Evolutionary conservation across 2,113 vertebrate species (phyloP), one percentile per base, ranked within the genome.

Genomic region (Nanorana parkeri): DNA sequence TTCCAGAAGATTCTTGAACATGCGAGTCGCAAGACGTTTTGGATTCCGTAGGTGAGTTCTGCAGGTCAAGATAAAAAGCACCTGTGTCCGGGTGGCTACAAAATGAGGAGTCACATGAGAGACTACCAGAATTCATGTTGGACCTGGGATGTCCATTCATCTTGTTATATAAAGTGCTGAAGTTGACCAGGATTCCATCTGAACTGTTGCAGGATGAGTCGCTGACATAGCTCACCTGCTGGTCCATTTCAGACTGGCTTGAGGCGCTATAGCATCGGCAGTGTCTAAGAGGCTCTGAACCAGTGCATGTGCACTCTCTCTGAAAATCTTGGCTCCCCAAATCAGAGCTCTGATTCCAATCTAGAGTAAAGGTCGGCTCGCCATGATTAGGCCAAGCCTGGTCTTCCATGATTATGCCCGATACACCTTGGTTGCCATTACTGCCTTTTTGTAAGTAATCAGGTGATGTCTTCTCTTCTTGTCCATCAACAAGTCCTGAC

Each of bases 171-270:
- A 99, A 97, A 68, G 97, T 89, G 24, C 96, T 99, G 93, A 99
- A 97, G 85, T 96, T 99, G 84, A 99, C 96, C 13, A 99, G 94
- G 24, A 98, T 95, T 0, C 98, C 97, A 0, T 99, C 96, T 0
- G 97, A 99, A 84, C 97, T 98, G 91, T 97, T 98, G 92, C 96
- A 98, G 54, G 97, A 99, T 0, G 96, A 98, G 91, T 99, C 98
- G 3, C 96, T 99, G 85, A 93, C 89, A 3, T 96, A 96, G 69
- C 95, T 94, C 85, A 93, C 96, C 82, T 94, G 95, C 81, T 95
- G 92, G 85, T 96, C 96, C 2, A 92, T 87, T 85, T 96, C 95
- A 0, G 94, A 89, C 67, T 93, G 94, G 66, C 93, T 96, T 0
- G 96, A 96, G 0, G 94, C 92, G 24, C 91, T 92, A 21, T 94